Evolutionary conservation across 92 coral and sea anemone genomes (phyloP).

Genomic region (Ricordea florida): DNA sequence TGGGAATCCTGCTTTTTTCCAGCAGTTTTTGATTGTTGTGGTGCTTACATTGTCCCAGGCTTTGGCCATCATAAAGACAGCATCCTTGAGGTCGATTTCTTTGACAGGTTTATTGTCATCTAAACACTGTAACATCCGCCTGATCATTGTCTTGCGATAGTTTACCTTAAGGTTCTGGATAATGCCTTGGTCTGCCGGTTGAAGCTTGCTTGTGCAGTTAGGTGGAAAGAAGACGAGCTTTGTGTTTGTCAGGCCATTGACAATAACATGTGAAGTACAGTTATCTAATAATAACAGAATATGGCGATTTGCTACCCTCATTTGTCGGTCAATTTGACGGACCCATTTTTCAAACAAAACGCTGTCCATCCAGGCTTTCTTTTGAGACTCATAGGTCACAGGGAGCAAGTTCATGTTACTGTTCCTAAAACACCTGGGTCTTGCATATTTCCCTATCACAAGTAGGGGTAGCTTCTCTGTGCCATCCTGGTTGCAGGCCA

Average conservation of each 20-base stretch:
- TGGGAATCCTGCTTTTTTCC: slow-evolving; percentile 60
- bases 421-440: slow-evolving; percentile 23
- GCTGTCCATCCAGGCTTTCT: slow-evolving; percentile 30
- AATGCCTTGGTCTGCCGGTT: slow-evolving; percentile 22
- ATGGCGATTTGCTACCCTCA: slow-evolving; percentile 22
- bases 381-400: slow-evolving; percentile 24
- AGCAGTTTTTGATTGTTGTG: slow-evolving; percentile 49
- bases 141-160: slow-evolving; percentile 45
- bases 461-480: slow-evolving; percentile 29
- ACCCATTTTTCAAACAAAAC: slow-evolving; percentile 24
- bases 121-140: slow-evolving; percentile 30
- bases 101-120: slow-evolving; percentile 36
- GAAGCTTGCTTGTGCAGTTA: slow-evolving; percentile 49
- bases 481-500: no score
- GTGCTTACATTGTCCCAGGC: slow-evolving; percentile 31
- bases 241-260: slow-evolving; percentile 24
- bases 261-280: slow-evolving; percentile 36
- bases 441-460: slow-evolving; percentile 25
- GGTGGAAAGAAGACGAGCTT: slow-evolving; percentile 27
- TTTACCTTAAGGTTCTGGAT: slow-evolving; percentile 31
- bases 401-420: slow-evolving; percentile 36
- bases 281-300: slow-evolving; percentile 33
- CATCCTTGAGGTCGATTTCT: slow-evolving; percentile 48
- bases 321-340: slow-evolving; percentile 10
- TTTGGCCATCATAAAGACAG: slow-evolving; percentile 56